phyloP scores from a whole-genome alignment of 2,797 vertebrate genomes.

The Falco biarmicus region DNA sequence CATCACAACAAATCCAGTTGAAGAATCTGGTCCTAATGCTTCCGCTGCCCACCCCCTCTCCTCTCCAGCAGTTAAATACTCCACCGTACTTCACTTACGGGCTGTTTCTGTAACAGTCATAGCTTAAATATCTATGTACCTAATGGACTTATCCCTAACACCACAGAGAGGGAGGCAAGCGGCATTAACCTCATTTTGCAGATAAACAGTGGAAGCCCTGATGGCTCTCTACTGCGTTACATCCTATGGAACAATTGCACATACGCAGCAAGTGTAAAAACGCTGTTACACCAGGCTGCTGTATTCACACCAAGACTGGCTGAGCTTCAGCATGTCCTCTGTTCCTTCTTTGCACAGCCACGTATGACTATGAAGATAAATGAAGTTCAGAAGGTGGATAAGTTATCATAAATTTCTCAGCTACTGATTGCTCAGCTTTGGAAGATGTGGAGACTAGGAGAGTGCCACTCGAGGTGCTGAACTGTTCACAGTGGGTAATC shows the following conservation, averaged over 20 bases:
- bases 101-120: constrained; percentile 52
- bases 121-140: constrained; percentile 46
- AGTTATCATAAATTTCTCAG: neutral
- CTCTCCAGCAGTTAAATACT: constrained; percentile 19
- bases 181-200: constrained; percentile 64
- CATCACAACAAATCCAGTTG: constrained; percentile 49
- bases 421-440: neutral
- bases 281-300: neutral
- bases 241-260: neutral
- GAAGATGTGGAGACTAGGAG: neutral
- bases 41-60: constrained; percentile 37
- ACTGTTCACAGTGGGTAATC: neutral
- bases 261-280: neutral
- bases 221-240: neutral
- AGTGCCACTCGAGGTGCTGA: neutral
- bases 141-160: constrained; percentile 68
- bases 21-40: constrained; percentile 53
- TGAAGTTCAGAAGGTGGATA: neutral
- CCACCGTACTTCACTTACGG: neutral
- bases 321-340: neutral
- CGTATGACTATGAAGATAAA: accelerated
- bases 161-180: neutral
- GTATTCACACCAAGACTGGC: neutral
- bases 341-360: neutral
- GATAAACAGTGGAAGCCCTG: constrained; percentile 32